Evolutionary conservation across 2,797 vertebrate species (phyloP).

Genomic region (Neosilurus hyrtlii): DNA sequence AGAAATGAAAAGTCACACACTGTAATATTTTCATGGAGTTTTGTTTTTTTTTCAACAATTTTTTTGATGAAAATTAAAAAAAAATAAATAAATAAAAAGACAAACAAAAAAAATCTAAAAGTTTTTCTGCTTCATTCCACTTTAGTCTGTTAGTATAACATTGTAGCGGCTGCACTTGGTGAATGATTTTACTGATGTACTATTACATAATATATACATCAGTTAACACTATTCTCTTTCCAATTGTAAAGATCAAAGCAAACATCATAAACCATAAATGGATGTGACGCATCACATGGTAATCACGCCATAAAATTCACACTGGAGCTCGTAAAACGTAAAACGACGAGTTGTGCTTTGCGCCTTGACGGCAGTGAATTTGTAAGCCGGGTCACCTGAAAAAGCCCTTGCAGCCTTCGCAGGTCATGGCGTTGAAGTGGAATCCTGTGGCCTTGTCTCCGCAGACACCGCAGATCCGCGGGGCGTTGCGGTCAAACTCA

Average conservation of each 20-base stretch:
- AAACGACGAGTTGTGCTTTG: not conserved
- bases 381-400: slow-evolving; percentile 78
- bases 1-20: too few species aligned
- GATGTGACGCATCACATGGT: too few species aligned
- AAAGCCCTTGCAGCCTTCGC: slow-evolving; percentile 98
- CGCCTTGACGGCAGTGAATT: not conserved
- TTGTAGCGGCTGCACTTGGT: not conserved
- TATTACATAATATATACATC: not conserved
- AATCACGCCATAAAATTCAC: not conserved
- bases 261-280: not conserved
- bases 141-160: not conserved
- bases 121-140: not conserved
- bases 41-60: too few species aligned
- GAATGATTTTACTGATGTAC: not conserved
- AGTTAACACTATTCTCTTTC: not conserved
- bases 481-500: slow-evolving; percentile 84
- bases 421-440: slow-evolving; percentile 98
- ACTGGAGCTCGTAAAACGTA: not conserved
- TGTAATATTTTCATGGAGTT: too few species aligned
- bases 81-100: too few species aligned
- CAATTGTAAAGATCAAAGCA: not conserved
- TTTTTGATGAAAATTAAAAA: too few species aligned
- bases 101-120: too few species aligned
- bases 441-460: slow-evolving; percentile 96
- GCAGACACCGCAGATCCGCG: slow-evolving; percentile 92